Base-by-base conservation (phyloP, 2,797 vertebrate genomes). In the Hapalemur alaotrensis region DNA sequence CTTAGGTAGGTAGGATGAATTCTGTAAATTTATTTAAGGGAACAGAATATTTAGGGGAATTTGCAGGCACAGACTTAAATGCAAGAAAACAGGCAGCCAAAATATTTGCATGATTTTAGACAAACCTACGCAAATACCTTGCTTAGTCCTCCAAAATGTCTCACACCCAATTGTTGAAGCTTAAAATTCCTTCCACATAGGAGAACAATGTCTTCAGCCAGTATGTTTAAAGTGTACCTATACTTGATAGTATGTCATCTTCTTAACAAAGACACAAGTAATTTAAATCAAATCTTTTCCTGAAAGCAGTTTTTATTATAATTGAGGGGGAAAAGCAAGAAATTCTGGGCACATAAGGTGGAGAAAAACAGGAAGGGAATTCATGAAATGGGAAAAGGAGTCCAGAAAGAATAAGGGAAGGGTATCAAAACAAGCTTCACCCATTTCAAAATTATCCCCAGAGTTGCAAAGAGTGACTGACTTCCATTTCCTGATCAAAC, bases 81-180 rank as follows among this genome's bases (percentile, higher is more conserved):
- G 4, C 12, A 91, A 95, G 61, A 89, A 95, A 92, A 92, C 20
- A 78, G 22, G 25, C 14, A 95, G 88, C 7, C 48, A 48, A 94
- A 95, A 95, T 91, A 91, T 88, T 92, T 95, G 52, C 76, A 87
- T 93, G 18, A 73, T 78, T 96, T 96, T 95, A 83, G 14, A 46
- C 14, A 96, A 96, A 80, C 28, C n/a, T 76, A 95, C 32, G 52
- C 48, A 92, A 89, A 88, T 93, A 15, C 12, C 38, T 92, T 91
- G 30, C 7, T 22, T 14, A 32, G 35, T 0, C 7, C 43, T 94
- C 83, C 48, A 89, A 95, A 96, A 80, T 67, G n/a, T 80, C 15
- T 95, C 57, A 91, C 10, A 78, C 3, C 17, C 38, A 52, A 28
- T 54, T 61, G 7, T n/a, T 89, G 30, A 94, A 93, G 18, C 10